Evolutionary conservation across 92 coral and sea anemone genomes (phyloP), one percentile per base, ranked within the genome.

Genomic region (Parazoanthus darwini): DNA sequence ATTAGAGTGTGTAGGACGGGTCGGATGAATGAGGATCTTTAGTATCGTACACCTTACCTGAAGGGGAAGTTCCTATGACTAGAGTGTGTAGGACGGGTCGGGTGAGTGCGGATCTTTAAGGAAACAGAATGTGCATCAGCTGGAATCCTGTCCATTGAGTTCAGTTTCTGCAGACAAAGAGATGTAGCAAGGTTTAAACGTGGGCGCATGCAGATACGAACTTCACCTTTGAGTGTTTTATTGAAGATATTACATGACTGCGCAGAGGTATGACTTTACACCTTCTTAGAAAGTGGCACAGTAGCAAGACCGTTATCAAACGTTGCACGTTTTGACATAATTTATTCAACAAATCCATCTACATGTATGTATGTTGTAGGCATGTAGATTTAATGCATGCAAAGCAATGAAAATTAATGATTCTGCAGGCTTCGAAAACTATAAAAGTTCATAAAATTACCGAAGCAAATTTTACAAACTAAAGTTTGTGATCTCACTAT

Each of bases 71-170:
- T 43, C 29, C 51, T 77, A 2, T 51, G 86, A 66, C 76, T 42
- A 1, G 86, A 38, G 56, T 82, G 77, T 8, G 86, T 5, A 14
- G 86, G 75, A 37, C 58, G 59, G 20, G 77, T 23, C 15, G 86
- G 35, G 13, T 82, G 86, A n/a, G 86, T 82, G 58, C 86, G 86
- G 26, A 82, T 82, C 35, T 82, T 82, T 3, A 82, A 78, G n/a
- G 78, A 43, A 25, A 82, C 86, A 0, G 86, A 26, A 11, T 82
- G 86, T 8, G 86, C 75, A 67, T 82, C 86, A 68, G 76, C 86
- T 8, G 78, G 86, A 82, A 82, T 82, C 63, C 86, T 82, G 13
- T 67, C 77, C 86, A 82, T 43, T 15, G 86, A n/a, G 42, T 67
- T 42, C 59, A 82, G 63, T 82, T 82, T 82, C 86, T 82, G 58